Conservation (phyloP, 2,888 invertebrate genomes). For the Caenorhabditis sp. region DNA sequence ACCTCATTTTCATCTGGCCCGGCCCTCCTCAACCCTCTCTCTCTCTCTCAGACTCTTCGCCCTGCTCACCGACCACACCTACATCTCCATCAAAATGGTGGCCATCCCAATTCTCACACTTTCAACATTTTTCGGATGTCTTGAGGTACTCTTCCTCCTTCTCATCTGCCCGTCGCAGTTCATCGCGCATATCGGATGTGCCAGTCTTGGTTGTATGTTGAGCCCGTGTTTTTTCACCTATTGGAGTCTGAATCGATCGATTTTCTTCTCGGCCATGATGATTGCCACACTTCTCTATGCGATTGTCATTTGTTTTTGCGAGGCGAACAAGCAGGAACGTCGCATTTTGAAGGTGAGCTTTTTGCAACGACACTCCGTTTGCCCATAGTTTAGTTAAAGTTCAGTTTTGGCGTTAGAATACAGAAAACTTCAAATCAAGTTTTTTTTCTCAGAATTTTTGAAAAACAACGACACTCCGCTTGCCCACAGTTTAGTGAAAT, state of each 20-base stretch:
- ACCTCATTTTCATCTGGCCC: too few species aligned
- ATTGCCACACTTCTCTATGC: conserved; percentile 9
- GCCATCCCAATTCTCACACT: not conserved
- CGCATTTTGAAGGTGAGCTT: conserved; percentile 22
- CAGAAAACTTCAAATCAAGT: too few species aligned
- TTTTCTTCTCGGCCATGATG: conserved; percentile 20
- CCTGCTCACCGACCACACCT: not conserved
- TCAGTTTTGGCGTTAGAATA: too few species aligned
- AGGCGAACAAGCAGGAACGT: conserved; percentile 14
- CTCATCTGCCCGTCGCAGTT: conserved; percentile 17
- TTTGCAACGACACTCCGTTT: too few species aligned
- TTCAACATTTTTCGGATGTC: conserved; percentile 2
- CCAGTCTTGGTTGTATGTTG: conserved; percentile 28
- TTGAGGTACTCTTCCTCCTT: conserved; percentile 15
- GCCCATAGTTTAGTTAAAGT: not conserved
- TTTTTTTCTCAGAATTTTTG: too few species aligned
- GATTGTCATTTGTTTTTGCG: conserved; percentile 26
- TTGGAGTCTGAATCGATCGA: conserved; percentile 15
- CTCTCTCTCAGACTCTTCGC: too few species aligned
- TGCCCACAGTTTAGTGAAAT: too few species aligned
- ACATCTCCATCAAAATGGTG: not conserved
- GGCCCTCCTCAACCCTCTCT: too few species aligned
- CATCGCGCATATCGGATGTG: conserved; percentile 17
- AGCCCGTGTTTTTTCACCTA: conserved; percentile 15
- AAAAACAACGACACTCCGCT: too few species aligned